Conservation (phyloP, 2,797 vertebrate species). For the Galagoides demidoff region DNA sequence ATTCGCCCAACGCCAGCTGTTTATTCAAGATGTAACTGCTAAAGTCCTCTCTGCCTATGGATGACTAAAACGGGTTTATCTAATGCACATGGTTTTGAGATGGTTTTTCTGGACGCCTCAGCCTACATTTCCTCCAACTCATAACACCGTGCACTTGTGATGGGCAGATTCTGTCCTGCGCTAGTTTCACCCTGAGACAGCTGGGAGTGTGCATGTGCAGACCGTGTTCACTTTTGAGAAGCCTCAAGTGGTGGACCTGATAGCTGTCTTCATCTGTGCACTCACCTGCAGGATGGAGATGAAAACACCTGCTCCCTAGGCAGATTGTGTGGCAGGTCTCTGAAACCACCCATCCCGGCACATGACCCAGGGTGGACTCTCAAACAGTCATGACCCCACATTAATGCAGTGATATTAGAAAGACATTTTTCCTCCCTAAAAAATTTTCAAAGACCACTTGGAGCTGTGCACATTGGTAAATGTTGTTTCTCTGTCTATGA, state of each 20-base stretch:
- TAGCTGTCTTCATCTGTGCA: too few relatives aligned
- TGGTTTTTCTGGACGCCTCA: neutral
- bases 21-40: neutral
- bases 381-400: accelerated
- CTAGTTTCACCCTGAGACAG: neutral
- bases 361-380: neutral
- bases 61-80: neutral
- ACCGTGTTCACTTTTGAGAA: neutral
- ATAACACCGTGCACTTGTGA: too few relatives aligned
- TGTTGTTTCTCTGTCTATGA: neutral
- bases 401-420: neutral
- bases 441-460: neutral
- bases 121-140: neutral
- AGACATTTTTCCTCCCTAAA: neutral
- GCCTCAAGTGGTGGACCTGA: neutral
- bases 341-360: neutral
- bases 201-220: neutral
- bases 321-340: neutral
- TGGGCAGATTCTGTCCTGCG: neutral
- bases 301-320: neutral
- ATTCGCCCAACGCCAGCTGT: neutral
- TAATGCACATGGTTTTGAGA: neutral
- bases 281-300: neutral
- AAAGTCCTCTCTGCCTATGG: neutral
- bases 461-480: neutral